Base-by-base conservation (phyloP, 2,113 vertebrate genomes). In the Labeo catla region DNA sequence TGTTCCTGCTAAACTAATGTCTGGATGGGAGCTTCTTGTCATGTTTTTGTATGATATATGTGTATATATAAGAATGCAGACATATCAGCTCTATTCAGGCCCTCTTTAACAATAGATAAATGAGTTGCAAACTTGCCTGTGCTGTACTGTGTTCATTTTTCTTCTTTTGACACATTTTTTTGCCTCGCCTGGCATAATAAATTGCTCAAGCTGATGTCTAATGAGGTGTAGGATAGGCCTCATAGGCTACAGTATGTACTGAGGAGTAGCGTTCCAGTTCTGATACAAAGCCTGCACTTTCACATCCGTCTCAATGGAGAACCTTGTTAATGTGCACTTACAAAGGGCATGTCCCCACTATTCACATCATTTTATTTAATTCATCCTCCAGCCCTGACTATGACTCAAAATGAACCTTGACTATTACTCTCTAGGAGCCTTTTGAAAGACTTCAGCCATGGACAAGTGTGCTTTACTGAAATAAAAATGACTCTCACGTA, bases 91-190 rank as follows among this genome's bases (percentile, higher is more conserved):
- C 54, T 47, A 73, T 72, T 39, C 80, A 87, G 65, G 45, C 68
- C 63, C 76, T 76, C 54, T 89, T 66, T 61, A 83, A 80, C 80
- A 84, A 74, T 54, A 82, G 80, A 89, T 87, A 89, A 89, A 87
- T 87, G 83, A 89, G 83, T 73, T 80, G 66, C 73, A 77, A 84
- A 59, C 19, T 84, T 76, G 68, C n/a, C 49, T 52, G 66, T 21
- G 83, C 78, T 85, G n/a, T 43, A 78, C 76, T 85, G 78, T 85
- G 49, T 87, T 66, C 79, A 87, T 89, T 83, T 89, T 84, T 88
- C 86, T 84, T 88, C 81, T 65, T 59, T 52, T 83, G 82, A 88
- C 89, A 90, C 16, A 76, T 76, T 79, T 77, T 36, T 74, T 74
- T 86, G 23, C 73, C 43, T 86, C 63, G 45, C 87, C 13, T 65